Base-by-base conservation (phyloP, 2,797 vertebrate genomes). In the Falco biarmicus region DNA sequence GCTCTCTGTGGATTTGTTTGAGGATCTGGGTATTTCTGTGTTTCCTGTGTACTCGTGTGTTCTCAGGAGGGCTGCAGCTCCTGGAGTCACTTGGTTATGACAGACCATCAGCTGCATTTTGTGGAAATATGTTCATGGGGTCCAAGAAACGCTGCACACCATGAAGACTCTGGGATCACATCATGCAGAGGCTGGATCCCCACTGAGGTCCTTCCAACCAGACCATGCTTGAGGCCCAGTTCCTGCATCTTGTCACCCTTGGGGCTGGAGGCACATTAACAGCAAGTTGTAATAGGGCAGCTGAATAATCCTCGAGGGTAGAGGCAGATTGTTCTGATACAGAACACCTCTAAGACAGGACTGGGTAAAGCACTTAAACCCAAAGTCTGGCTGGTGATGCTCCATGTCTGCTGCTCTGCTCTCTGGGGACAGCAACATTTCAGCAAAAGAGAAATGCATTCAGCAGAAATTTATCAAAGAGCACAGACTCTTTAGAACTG, bases 401-500 rank as follows among this genome's bases (percentile, higher is more conserved):
- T 89, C 43, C 24, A 2, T 12, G 10, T 16, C 53, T 51, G 63
- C 65, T 79, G 47, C 77, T 92, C 56, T 48, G n/a, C 50, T 78
- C 39, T 80, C 75, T 41, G 66, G 47, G 14, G 47, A 61, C 8
- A 43, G 53, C 56, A 84, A 8, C 56, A 8, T 83, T 74, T 89
- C 84, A 92, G 45, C 29, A 76, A 71, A 85, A 89, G 28, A 32
- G 61, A 96, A 94, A 93, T 29, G 37, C 31, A 43, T 57, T 71
- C 92, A 65, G 60, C 61, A 85, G 54, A 59, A 76, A 91, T 87
- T 92, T 87, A 48, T 78, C 79, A 73, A 90, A 92, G n/a, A 86
- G 39, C 65, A 59, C 9, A 60, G 47, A 65, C 75, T 87, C 50
- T 74, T 89, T 21, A 92, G 45, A 89, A 75, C 4, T 25, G 66